phyloP scores from a whole-genome alignment of 2,888 invertebrate species.

The Zaprionus obscuricornis region DNA sequence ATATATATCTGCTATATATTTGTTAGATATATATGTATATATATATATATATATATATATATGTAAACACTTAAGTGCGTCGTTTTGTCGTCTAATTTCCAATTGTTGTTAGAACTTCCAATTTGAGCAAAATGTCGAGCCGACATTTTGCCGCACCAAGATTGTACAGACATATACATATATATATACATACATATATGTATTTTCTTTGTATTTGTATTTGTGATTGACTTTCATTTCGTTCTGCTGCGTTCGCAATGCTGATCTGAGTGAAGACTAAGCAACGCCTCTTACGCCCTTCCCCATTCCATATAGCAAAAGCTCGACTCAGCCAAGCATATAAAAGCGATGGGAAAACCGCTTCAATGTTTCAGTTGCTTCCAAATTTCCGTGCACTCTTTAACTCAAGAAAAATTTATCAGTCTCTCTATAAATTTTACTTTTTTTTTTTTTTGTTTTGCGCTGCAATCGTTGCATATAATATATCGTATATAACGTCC shows the following conservation, averaged over 20 bases:
- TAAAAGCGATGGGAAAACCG: conserved; percentile 59
- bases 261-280: conserved; percentile 8
- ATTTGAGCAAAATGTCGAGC: conserved; percentile 64
- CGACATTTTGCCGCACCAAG: conserved; percentile 65
- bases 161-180: conserved; percentile 19
- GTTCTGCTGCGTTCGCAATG: conserved; percentile 2
- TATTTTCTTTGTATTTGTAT: conserved; percentile 10
- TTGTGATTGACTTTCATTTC: conserved; percentile 61
- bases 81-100: conserved; percentile 55
- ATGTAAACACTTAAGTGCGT: conserved; percentile 48
- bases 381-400: conserved; percentile 57
- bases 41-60: too few species aligned
- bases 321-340: conserved; percentile 53
- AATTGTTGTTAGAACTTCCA: conserved; percentile 70
- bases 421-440: too few species aligned
- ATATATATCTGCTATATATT: too few species aligned
- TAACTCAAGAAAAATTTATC: conserved; percentile 8
- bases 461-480: not conserved
- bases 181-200: not conserved
- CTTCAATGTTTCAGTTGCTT: conserved; percentile 68
- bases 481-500: not conserved
- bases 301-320: conserved; percentile 44
- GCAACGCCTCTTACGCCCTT: not conserved
- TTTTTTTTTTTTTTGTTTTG: conserved; percentile 17
- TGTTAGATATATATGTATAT: too few species aligned